Evolutionary conservation across 2,797 vertebrate genomes (phyloP).

Genomic region (Acestrorhynchus altus): DNA sequence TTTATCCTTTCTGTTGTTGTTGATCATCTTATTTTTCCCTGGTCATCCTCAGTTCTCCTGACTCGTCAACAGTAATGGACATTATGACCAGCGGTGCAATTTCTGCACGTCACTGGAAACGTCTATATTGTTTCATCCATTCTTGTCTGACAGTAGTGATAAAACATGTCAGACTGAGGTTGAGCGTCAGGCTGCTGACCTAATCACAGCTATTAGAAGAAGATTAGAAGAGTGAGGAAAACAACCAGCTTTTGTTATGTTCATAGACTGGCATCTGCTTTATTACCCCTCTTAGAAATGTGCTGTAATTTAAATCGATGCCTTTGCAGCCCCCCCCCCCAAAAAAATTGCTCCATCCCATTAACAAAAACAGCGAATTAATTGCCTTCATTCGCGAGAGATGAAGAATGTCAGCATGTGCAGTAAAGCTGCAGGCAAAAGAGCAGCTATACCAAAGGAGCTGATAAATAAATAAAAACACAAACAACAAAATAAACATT

Average conservation of each 20-base stretch:
- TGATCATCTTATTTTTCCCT: too few relatives aligned
- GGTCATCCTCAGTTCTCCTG: too few relatives aligned
- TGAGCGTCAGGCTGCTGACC: not conserved
- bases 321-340: conserved; percentile 1
- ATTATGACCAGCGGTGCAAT: too few relatives aligned
- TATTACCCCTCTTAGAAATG: conserved; percentile 1
- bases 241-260: not conserved
- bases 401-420: conserved; percentile 53
- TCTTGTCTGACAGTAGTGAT: too few relatives aligned
- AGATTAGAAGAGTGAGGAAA: not conserved
- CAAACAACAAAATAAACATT: conserved; percentile 1
- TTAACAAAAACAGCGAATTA: conserved; percentile 45
- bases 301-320: not conserved
- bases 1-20: too few relatives aligned
- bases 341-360: conserved; percentile 8
- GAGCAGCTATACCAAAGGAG: not conserved
- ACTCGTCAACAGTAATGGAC: too few relatives aligned
- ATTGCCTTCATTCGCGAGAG: conserved; percentile 48
- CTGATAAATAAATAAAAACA: conserved; percentile 18
- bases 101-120: too few relatives aligned
- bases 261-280: not conserved
- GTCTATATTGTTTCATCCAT: too few relatives aligned
- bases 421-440: conserved; percentile 47
- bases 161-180: too few relatives aligned
- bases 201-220: not conserved